Percentiles rank a stretch among this genome's conserved stretches.
These are phyloP conservation scores for Arenaria interpres DNA, from an alignment of 2,113 vertebrate species.

Conservation along the genomic window DNA sequence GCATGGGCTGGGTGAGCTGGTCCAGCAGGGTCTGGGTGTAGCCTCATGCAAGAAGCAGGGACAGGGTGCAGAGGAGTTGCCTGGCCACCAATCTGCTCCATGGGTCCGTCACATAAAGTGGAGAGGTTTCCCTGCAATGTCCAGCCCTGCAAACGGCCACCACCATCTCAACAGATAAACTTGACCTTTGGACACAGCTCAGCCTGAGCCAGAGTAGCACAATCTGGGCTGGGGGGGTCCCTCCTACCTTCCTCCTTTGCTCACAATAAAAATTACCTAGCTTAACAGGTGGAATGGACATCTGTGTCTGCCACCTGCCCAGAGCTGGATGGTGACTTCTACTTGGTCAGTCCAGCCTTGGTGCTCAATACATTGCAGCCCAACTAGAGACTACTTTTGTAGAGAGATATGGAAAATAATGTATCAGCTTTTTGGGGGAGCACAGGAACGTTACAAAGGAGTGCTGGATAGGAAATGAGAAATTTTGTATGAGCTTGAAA, in stretches of 20 bases:
- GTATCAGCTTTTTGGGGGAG: not conserved
- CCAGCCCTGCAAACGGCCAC: not conserved
- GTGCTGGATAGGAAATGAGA: not conserved
- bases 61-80: not conserved
- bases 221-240: not conserved
- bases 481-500: not conserved
- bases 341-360: not conserved
- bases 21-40: not conserved
- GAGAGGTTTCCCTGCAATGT: not conserved
- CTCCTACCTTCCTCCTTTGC: not conserved
- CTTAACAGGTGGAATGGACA: not conserved
- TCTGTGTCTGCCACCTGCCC: not conserved
- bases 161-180: not conserved
- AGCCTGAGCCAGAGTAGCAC: not conserved
- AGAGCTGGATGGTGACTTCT: not conserved
- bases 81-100: not conserved
- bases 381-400: not conserved
- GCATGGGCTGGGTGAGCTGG: not conserved
- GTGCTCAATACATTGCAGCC: fast-evolving
- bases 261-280: not conserved
- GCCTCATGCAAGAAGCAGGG: not conserved
- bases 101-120: not conserved
- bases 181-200: not conserved
- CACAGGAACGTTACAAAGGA: not conserved
- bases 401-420: not conserved